phyloP scores from a whole-genome alignment of 2,113 vertebrate species.

The Callocephalon fimbriatum region DNA sequence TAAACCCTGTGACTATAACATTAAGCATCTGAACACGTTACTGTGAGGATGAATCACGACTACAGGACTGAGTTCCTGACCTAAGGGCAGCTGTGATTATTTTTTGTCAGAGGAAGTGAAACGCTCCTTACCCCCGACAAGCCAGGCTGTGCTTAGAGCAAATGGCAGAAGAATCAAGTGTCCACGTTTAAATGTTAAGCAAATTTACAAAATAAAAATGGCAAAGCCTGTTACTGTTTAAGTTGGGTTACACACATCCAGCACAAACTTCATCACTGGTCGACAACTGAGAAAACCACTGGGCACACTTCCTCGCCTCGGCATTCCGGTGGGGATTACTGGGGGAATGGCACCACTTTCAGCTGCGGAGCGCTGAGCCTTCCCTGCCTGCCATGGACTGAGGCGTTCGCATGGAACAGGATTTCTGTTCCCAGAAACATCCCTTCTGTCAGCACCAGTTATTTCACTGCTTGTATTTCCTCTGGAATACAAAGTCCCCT shows the following conservation, averaged over 20 bases:
- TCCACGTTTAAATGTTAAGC: not conserved
- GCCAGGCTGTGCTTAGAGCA: not conserved
- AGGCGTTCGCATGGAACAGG: not conserved
- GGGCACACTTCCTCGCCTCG: fast-evolving
- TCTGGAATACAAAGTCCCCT: not conserved
- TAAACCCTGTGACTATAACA: not conserved
- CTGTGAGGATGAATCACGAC: not conserved
- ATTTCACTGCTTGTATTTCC: not conserved
- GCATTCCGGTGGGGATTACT: not conserved
- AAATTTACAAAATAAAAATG: not conserved
- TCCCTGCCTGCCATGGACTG: not conserved
- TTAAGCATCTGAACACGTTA: not conserved
- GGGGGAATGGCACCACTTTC: slow-evolving; percentile 15
- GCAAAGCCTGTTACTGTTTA: fast-evolving
- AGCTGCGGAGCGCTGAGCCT: not conserved
- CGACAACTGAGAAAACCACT: not conserved
- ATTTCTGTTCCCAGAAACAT: not conserved
- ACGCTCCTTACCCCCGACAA: not conserved
- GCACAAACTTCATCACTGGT: fast-evolving
- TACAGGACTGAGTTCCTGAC: not conserved
- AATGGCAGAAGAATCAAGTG: fast-evolving
- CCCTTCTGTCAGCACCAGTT: not conserved
- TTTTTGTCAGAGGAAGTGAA: not conserved
- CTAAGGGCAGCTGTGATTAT: not conserved
- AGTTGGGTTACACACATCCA: no score